A percentile compares a stretch with the other conserved stretches of the same genome.
These are phyloP conservation scores for Leucoraja ocellata DNA, from an alignment of 2,797 vertebrate species.

Conservation along the genomic window DNA sequence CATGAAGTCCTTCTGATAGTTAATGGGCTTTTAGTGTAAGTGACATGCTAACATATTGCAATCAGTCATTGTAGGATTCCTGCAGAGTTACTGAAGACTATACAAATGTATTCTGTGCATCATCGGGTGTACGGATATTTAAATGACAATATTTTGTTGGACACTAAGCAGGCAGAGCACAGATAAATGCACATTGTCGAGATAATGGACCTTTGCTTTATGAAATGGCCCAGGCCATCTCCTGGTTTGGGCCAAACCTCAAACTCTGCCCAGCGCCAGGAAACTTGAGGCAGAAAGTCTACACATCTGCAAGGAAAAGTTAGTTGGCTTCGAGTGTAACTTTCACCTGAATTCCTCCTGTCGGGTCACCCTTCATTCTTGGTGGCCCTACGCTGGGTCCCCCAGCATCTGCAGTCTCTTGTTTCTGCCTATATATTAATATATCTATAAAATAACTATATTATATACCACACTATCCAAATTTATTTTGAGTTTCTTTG, in stretches of 20 bases:
- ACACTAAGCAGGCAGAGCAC: not conserved
- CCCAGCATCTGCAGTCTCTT: too few relatives aligned
- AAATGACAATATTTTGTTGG: not conserved
- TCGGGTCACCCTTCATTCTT: too few relatives aligned
- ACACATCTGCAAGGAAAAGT: not conserved
- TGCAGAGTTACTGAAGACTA: not conserved
- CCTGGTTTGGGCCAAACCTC: not conserved
- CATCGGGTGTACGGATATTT: not conserved
- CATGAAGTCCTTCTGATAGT: constrained; percentile 1
- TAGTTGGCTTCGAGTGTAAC: not conserved
- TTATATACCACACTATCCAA: not conserved
- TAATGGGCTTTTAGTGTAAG: constrained; percentile 14
- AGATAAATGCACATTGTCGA: not conserved
- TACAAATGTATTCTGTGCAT: not conserved
- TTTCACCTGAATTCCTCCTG: not conserved
- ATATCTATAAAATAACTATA: not conserved
- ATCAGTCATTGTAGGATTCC: constrained; percentile 13
- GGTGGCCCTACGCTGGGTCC: too few relatives aligned
- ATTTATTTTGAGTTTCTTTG: not conserved
- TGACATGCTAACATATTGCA: constrained; percentile 16
- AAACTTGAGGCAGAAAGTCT: not conserved
- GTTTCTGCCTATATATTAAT: not conserved
- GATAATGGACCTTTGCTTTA: not conserved
- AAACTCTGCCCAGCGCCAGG: not conserved
- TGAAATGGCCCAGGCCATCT: not conserved